Conservation (phyloP, 2,797 vertebrate species). For the Oryzias dopingdopingensis region DNA sequence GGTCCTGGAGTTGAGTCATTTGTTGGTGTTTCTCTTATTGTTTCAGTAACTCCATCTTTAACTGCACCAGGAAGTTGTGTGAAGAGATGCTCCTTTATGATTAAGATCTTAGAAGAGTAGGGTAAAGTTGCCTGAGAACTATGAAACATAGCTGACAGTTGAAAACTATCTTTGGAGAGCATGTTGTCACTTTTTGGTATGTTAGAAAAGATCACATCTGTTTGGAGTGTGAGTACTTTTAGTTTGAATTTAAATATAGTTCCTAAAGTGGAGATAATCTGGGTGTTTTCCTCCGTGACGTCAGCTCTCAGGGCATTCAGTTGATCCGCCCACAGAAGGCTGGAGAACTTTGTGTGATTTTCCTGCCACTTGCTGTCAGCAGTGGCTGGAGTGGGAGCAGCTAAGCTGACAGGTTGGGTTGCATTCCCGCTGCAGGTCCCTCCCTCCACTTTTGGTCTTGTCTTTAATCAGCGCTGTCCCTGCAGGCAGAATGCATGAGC, state of each 20-base stretch:
- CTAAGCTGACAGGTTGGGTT: conserved; percentile 70
- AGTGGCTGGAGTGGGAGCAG: conserved; percentile 45
- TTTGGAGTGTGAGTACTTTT: no score
- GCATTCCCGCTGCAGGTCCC: conserved; percentile 69
- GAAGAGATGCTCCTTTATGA: conserved; percentile 38
- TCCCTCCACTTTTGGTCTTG: conserved; percentile 46
- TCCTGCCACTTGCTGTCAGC: conserved; percentile 37
- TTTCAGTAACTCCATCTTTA: conserved; percentile 48
- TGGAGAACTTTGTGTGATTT: conserved; percentile 44
- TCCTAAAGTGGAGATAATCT: conserved; percentile 1
- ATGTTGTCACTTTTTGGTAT: neutral
- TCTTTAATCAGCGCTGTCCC: conserved; percentile 70
- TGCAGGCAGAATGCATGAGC: conserved; percentile 54
- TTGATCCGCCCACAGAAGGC: conserved; percentile 10
- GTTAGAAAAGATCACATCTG: no score
- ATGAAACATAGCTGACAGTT: neutral
- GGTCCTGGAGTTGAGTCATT: conserved; percentile 62
- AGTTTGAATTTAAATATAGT: neutral
- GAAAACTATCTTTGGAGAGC: neutral
- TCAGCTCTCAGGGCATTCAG: conserved; percentile 9
- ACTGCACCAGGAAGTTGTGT: conserved; percentile 44
- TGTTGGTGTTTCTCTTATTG: conserved; percentile 37
- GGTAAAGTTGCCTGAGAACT: neutral
- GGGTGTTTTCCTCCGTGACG: conserved; percentile 6
- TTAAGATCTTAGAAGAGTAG: conserved; percentile 18